These are phyloP conservation scores for Esperia sulphurella DNA, from an alignment of 2,888 invertebrate species.

Conservation along the genomic window DNA sequence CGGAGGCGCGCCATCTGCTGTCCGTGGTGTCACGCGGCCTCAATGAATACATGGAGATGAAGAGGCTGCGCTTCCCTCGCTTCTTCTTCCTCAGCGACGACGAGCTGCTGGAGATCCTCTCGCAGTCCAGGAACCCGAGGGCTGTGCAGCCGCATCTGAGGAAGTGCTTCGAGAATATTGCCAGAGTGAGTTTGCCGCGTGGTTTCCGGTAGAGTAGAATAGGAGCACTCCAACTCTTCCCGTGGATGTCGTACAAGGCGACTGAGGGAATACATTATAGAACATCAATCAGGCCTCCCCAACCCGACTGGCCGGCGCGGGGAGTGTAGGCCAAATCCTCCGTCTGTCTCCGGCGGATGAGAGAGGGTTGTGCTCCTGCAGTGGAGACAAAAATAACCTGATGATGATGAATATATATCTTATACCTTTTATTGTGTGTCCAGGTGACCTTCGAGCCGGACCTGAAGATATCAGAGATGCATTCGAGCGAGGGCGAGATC, in stretches of 20 bases:
- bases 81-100: slow-evolving; percentile 92
- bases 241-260: too few relatives aligned
- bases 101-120: slow-evolving; percentile 88
- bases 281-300: too few relatives aligned
- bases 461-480: slow-evolving; percentile 85
- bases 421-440: background rate
- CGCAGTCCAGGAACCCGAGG: slow-evolving; percentile 87
- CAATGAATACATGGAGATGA: slow-evolving; percentile 87
- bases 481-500: slow-evolving; percentile 87
- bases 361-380: too few relatives aligned
- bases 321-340: too few relatives aligned
- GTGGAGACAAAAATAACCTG: too few relatives aligned
- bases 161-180: slow-evolving; percentile 91
- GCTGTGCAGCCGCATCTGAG: slow-evolving; percentile 90
- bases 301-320: too few relatives aligned
- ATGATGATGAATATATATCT: too few relatives aligned
- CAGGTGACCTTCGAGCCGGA: slow-evolving; percentile 85
- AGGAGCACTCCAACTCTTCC: too few relatives aligned
- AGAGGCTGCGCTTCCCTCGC: slow-evolving; percentile 73
- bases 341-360: too few relatives aligned
- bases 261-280: too few relatives aligned
- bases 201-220: too few relatives aligned
- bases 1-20: slow-evolving; percentile 84
- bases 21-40: slow-evolving; percentile 87
- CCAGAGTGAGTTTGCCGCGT: slow-evolving; percentile 68